Conservation (phyloP, 2,797 vertebrate species). For the Sylvilagus floridanus region DNA sequence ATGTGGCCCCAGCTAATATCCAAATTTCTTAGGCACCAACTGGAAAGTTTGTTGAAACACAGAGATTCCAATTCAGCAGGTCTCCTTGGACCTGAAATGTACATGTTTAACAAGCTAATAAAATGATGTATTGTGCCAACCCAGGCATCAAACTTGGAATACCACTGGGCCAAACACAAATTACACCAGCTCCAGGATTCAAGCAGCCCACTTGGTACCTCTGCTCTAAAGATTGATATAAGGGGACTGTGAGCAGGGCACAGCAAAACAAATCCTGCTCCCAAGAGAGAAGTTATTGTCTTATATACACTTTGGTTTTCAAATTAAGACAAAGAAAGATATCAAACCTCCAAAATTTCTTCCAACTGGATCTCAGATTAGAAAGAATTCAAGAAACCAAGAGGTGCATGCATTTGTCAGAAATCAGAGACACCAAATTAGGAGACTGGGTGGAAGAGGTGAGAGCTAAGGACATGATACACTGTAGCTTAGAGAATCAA, state of each 20-base stretch:
- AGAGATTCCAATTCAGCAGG: background rate
- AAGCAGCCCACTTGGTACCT: background rate
- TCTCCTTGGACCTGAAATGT: background rate
- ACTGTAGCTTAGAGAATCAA: background rate
- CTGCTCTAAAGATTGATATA: background rate
- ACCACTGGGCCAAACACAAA: background rate
- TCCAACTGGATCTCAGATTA: background rate
- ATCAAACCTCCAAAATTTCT: background rate
- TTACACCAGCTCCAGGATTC: background rate
- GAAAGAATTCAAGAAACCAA: conserved; percentile 3
- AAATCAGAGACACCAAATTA: conserved; percentile 5
- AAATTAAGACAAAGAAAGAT: background rate
- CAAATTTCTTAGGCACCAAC: background rate
- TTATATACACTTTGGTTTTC: background rate
- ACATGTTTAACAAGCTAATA: background rate
- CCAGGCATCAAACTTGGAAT: background rate
- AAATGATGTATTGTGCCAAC: background rate
- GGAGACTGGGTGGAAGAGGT: background rate
- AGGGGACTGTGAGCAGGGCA: background rate
- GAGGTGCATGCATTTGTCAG: background rate
- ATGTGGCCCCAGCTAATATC: background rate
- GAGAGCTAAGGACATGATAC: background rate
- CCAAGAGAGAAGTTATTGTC: background rate
- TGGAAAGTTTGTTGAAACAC: background rate
- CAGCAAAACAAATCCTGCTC: background rate